Conservation (phyloP, 2,113 vertebrate genomes). For the Lethenteron camtschaticum region DNA sequence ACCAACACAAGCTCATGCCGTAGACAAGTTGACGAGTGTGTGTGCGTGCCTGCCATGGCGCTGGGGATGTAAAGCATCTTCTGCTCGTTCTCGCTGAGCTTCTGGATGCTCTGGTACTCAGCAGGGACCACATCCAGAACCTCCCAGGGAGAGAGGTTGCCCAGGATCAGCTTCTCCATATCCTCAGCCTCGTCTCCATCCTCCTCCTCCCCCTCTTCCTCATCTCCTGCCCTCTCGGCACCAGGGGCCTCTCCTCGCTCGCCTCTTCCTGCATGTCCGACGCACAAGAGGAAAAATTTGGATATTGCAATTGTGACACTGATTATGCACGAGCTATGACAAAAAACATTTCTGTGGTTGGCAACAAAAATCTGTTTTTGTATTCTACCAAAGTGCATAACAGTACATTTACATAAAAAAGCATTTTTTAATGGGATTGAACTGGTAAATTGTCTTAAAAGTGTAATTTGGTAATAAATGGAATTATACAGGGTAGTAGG, state of each 20-base stretch:
- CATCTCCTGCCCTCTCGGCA: slow-evolving; percentile 15
- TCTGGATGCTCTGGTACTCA: slow-evolving; percentile 31
- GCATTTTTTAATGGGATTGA: too few species aligned
- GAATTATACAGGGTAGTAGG: too few species aligned
- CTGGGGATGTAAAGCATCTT: slow-evolving; percentile 51
- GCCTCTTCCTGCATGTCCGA: slow-evolving; percentile 7
- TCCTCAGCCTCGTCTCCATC: slow-evolving; percentile 7
- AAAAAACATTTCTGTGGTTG: too few species aligned
- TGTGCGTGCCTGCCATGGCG: slow-evolving; percentile 28
- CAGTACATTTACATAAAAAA: too few species aligned
- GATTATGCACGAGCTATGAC: too few species aligned
- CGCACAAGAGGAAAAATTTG: too few species aligned
- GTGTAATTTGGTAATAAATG: too few species aligned
- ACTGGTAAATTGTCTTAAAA: too few species aligned
- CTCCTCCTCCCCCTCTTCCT: slow-evolving; percentile 16
- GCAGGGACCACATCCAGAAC: slow-evolving; percentile 36
- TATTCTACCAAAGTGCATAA: too few species aligned
- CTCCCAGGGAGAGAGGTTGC: slow-evolving; percentile 19
- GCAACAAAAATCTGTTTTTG: too few species aligned
- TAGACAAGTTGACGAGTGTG: neutral
- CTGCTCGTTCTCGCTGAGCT: slow-evolving; percentile 27
- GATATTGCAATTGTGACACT: too few species aligned
- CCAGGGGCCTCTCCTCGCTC: slow-evolving; percentile 12
- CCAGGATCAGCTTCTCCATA: slow-evolving; percentile 4
- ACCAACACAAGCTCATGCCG: neutral